phyloP scores from a whole-genome alignment of 1,140 invertebrate species.

The Berghia stephanieae region DNA sequence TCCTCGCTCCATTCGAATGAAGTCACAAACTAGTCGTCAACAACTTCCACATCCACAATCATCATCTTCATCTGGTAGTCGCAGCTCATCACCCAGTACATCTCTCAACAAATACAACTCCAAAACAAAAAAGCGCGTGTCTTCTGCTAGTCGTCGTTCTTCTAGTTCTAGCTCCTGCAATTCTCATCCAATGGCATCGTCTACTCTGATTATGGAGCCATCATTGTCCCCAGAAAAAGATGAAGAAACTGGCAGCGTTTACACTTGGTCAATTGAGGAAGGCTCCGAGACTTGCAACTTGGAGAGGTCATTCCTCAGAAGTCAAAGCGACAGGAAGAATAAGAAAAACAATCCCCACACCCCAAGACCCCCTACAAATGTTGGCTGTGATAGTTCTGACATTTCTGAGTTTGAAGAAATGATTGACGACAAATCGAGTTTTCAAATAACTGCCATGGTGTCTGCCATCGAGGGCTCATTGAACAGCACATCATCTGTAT shows the following conservation, averaged over 20 bases:
- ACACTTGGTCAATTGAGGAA: constrained; percentile 56
- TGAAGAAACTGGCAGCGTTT: constrained; percentile 48
- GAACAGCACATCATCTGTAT: constrained; percentile 16
- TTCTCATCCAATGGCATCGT: constrained; percentile 43
- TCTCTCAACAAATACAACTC: neutral
- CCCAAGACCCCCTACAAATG: constrained; percentile 27
- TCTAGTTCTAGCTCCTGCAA: constrained; percentile 27
- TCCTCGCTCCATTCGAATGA: neutral
- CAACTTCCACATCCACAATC: neutral
- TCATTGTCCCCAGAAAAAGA: constrained; percentile 26
- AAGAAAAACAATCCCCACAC: neutral
- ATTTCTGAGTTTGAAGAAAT: neutral
- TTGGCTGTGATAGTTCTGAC: constrained; percentile 29
- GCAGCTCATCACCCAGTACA: neutral
- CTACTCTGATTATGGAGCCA: constrained; percentile 43
- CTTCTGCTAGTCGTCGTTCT: constrained; percentile 33
- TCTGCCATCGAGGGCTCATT: constrained; percentile 37
- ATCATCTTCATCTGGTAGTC: neutral
- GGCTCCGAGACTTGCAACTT: constrained; percentile 48
- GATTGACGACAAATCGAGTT: neutral
- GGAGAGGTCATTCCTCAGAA: constrained; percentile 53
- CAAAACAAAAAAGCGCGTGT: neutral
- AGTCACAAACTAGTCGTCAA: neutral
- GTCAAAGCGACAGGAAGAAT: constrained; percentile 33
- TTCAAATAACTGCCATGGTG: constrained; percentile 36